These are phyloP conservation scores for Holocentrus rufus DNA, from an alignment of 2,797 vertebrate species.

Conservation along the genomic window DNA sequence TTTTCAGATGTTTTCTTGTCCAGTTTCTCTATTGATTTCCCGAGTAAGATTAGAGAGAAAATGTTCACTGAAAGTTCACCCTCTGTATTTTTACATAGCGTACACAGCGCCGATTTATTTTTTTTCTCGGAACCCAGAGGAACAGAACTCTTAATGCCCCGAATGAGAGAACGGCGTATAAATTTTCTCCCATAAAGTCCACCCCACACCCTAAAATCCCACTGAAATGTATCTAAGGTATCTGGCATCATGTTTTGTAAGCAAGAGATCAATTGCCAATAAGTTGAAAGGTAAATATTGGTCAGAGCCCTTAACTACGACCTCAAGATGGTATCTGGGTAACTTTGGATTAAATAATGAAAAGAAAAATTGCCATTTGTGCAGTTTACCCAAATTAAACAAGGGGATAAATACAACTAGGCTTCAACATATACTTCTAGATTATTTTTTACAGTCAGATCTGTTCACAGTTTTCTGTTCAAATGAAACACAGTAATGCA, in stretches of 20 bases:
- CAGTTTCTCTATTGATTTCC: slow-evolving; percentile 25
- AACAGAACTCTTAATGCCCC: slow-evolving; percentile 20
- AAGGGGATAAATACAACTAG: slow-evolving; percentile 34
- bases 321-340: slow-evolving; percentile 2
- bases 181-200: not conserved
- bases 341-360: slow-evolving; percentile 5
- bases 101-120: not conserved
- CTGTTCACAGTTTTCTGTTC: slow-evolving; percentile 68
- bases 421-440: slow-evolving; percentile 45
- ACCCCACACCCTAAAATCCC: not conserved
- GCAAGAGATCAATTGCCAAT: not conserved
- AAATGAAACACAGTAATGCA: slow-evolving; percentile 60
- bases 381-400: slow-evolving; percentile 38
- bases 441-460: slow-evolving; percentile 53
- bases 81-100: slow-evolving; percentile 31
- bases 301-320: slow-evolving; percentile 11
- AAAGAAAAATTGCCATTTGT: slow-evolving; percentile 31
- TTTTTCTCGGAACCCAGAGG: not conserved
- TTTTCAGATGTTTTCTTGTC: slow-evolving; percentile 5
- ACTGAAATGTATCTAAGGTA: too few relatives aligned
- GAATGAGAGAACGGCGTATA: slow-evolving; percentile 3
- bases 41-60: slow-evolving; percentile 35
- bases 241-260: slow-evolving; percentile 7
- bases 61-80: slow-evolving; percentile 47
- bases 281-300: not conserved